Conservation (phyloP, 2,888 invertebrate species). For the Tenthredo amoena region DNA sequence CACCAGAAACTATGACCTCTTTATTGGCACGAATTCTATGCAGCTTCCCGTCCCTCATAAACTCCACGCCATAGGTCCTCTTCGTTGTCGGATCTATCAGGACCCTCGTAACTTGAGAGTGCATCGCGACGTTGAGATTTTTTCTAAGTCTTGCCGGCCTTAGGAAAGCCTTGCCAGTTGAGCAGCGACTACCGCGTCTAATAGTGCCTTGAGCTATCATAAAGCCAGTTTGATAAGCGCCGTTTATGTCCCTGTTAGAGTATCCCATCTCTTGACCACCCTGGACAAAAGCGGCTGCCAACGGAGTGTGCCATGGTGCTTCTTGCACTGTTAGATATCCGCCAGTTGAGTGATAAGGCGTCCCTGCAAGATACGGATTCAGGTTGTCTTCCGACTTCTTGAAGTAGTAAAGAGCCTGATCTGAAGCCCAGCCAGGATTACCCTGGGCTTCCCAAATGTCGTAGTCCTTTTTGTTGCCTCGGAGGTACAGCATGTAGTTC, state of each 20-base stretch:
- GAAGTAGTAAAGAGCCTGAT: constrained; percentile 90
- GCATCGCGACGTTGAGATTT: constrained; percentile 92
- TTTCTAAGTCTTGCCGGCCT: constrained; percentile 88
- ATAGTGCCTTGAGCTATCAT: constrained; percentile 93
- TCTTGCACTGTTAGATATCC: constrained; percentile 92
- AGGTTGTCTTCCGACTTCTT: constrained; percentile 95
- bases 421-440: constrained; percentile 93
- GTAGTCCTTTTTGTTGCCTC: constrained; percentile 94
- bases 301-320: constrained; percentile 92
- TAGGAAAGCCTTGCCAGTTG: constrained; percentile 93
- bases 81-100: constrained; percentile 82
- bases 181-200: constrained; percentile 90
- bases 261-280: constrained; percentile 92
- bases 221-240: constrained; percentile 91
- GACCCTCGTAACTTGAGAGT: constrained; percentile 85
- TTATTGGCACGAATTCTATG: constrained; percentile 88
- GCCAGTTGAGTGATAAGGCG: constrained; percentile 89
- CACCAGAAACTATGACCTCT: constrained; percentile 94
- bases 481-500: constrained; percentile 94
- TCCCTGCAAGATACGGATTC: constrained; percentile 90
- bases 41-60: constrained; percentile 86
- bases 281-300: constrained; percentile 90
- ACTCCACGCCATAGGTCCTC: constrained; percentile 91
- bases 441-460: constrained; percentile 93
- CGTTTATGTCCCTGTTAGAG: constrained; percentile 92